Evolutionary conservation across 2,888 invertebrate genomes (phyloP).

Genomic region (Melinaea marsaeus): DNA sequence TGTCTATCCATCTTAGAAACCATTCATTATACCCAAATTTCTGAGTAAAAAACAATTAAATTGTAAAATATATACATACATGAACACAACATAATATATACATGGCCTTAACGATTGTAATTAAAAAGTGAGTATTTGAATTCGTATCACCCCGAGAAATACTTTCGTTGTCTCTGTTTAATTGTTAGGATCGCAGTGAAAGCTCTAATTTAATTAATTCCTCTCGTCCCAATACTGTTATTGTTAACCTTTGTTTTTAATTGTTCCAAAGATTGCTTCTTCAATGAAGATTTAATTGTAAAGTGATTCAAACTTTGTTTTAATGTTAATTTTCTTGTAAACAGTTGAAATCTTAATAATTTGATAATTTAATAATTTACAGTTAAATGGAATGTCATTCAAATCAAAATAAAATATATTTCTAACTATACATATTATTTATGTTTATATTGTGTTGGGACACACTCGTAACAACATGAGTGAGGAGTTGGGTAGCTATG

Average conservation of each 20-base stretch:
- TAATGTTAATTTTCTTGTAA: neutral
- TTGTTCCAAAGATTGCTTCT: constrained; percentile 12
- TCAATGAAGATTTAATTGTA: constrained; percentile 7
- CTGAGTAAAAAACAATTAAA: neutral
- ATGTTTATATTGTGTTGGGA: neutral
- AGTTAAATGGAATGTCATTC: too few species aligned
- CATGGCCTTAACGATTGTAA: neutral
- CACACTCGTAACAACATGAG: too few species aligned
- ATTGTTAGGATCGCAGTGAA: constrained; percentile 12
- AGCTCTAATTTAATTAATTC: constrained; percentile 32
- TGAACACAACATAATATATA: too few species aligned
- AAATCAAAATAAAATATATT: too few species aligned
- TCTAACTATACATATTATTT: neutral
- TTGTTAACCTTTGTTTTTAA: constrained; percentile 31
- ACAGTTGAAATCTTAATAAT: neutral
- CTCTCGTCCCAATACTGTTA: constrained; percentile 28
- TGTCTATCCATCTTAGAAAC: too few species aligned
- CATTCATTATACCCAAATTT: too few species aligned
- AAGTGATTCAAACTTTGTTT: neutral
- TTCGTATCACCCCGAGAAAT: neutral
- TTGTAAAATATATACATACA: constrained; percentile 1
- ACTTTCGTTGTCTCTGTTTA: neutral
- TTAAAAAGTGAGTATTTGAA: constrained; percentile 2
- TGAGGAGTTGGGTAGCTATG: too few species aligned
- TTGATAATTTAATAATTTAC: neutral